A percentile compares a stretch with the other conserved stretches of the same genome.
phyloP scores from a whole-genome alignment of 2,113 vertebrate species.

The Xenopus laevis region DNA sequence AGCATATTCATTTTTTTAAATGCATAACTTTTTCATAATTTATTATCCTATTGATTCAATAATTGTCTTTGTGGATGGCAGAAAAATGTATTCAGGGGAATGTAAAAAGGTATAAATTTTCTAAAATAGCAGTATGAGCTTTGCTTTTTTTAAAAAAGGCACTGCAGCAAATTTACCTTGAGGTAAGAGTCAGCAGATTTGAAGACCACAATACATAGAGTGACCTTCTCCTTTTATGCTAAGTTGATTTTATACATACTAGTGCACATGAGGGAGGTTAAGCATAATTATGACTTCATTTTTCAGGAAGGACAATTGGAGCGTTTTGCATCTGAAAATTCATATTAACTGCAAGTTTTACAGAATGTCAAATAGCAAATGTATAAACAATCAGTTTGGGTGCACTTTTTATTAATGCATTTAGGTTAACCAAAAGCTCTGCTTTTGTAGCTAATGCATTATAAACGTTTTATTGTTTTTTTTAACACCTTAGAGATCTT shows the following conservation, averaged over 20 bases:
- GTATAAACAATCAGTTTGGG: background rate
- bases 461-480: too few relatives aligned
- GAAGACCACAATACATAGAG: slow-evolving; percentile 19
- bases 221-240: slow-evolving; percentile 21
- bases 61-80: slow-evolving; percentile 22
- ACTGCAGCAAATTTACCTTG: background rate
- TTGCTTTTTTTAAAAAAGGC: slow-evolving; percentile 14
- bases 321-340: background rate
- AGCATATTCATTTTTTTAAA: background rate
- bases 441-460: too few relatives aligned
- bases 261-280: background rate
- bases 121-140: background rate
- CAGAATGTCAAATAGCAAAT: background rate
- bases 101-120: slow-evolving; percentile 21
- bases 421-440: too few relatives aligned
- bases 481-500: too few relatives aligned
- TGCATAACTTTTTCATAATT: slow-evolving; percentile 19
- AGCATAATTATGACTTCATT: slow-evolving; percentile 13
- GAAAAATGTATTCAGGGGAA: slow-evolving; percentile 20
- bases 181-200: slow-evolving; percentile 31
- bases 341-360: slow-evolving; percentile 9
- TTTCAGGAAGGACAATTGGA: slow-evolving; percentile 8
- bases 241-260: slow-evolving; percentile 21
- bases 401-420: background rate
- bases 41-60: slow-evolving; percentile 16